These are phyloP conservation scores for Drosophila ambigua DNA, from an alignment of 1,140 invertebrate species.

Conservation along the genomic window DNA sequence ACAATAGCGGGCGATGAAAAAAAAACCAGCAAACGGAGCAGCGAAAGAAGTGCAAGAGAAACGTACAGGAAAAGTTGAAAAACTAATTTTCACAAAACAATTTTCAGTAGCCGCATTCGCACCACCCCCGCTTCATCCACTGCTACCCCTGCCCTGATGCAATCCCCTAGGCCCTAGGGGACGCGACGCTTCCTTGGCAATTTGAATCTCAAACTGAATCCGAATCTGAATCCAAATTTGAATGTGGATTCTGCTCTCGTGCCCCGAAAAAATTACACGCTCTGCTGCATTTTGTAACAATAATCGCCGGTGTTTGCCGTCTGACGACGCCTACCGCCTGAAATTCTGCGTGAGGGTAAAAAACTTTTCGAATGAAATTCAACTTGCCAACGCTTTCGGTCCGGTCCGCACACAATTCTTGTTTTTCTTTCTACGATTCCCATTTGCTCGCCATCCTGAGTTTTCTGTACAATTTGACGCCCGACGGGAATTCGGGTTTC, in stretches of 20 bases:
- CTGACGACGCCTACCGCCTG: conserved; percentile 32
- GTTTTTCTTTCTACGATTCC: conserved; percentile 50
- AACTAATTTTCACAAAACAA: conserved; percentile 82
- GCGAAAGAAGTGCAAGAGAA: conserved; percentile 44
- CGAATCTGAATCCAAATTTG: conserved; percentile 44
- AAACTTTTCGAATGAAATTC: conserved; percentile 79
- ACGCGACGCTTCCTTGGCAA: conserved; percentile 57
- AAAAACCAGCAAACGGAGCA: conserved; percentile 14
- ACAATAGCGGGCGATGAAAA: conserved; percentile 7
- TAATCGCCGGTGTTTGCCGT: conserved; percentile 76
- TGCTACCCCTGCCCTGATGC: no score
- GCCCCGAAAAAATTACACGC: conserved; percentile 71
- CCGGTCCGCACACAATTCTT: background rate
- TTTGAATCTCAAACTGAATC: conserved; percentile 73
- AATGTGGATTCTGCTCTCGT: conserved; percentile 65
- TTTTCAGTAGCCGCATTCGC: conserved; percentile 60
- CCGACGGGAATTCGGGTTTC: conserved; percentile 63
- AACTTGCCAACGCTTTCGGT: conserved; percentile 51
- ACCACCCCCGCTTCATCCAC: background rate
- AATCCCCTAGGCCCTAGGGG: conserved; percentile 19
- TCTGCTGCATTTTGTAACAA: conserved; percentile 74
- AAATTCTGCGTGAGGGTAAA: conserved; percentile 17
- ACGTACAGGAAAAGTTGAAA: conserved; percentile 70
- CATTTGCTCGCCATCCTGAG: conserved; percentile 53
- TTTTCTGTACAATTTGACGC: conserved; percentile 71